Conservation (phyloP, 2,888 invertebrate species). For the Aphodius sticticus region DNA sequence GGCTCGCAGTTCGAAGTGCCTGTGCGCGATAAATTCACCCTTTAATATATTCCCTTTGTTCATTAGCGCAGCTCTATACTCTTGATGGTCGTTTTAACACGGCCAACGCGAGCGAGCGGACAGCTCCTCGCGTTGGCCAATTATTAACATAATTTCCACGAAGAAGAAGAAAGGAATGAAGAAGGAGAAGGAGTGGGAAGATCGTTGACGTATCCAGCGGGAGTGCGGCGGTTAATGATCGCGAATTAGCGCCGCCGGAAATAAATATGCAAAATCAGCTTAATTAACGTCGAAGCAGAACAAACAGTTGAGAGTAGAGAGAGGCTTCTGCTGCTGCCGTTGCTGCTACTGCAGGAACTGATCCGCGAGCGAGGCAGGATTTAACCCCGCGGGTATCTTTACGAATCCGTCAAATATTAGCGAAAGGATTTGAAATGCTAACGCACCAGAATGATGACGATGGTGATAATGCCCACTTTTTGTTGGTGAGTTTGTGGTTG, state of each 20-base stretch:
- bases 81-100: not conserved
- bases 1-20: not conserved
- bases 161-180: not conserved
- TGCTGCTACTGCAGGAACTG: not conserved
- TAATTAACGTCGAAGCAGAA: conserved; percentile 19
- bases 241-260: not conserved
- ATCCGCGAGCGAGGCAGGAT: not conserved
- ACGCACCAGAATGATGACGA: not conserved
- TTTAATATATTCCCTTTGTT: conserved; percentile 4
- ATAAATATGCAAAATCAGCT: conserved; percentile 25
- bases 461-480: not conserved
- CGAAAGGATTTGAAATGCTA: not conserved
- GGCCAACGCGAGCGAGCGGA: not conserved
- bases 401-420: not conserved
- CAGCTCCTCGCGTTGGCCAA: not conserved
- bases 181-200: not conserved
- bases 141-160: conserved; percentile 4
- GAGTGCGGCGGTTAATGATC: not conserved
- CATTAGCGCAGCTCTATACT: not conserved
- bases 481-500: not conserved
- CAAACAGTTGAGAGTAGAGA: conserved; percentile 13
- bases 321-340: not conserved
- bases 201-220: not conserved
- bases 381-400: not conserved
- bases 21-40: not conserved